These are phyloP conservation scores for Melanotaenia nigrans DNA, from an alignment of 2,797 vertebrate genomes.

Conservation along the genomic window DNA sequence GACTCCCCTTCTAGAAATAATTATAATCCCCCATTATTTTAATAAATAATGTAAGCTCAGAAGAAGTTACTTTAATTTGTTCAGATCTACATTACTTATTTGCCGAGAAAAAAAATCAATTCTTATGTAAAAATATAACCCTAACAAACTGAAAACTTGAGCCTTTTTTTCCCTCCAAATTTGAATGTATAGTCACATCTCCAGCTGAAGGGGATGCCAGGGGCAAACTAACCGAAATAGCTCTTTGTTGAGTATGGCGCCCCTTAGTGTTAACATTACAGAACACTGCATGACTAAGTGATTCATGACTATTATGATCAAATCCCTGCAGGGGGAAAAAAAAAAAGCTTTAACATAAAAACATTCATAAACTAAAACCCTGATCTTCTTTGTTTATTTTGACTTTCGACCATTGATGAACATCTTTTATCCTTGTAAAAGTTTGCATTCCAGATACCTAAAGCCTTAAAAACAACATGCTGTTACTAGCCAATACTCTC, in stretches of 20 bases:
- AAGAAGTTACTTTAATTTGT: background rate
- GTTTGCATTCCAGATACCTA: too few species aligned
- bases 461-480: background rate
- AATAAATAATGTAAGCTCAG: background rate
- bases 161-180: background rate
- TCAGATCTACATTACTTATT: background rate
- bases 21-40: background rate
- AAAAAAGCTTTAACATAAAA: background rate
- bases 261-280: slow-evolving; percentile 35
- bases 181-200: background rate
- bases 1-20: background rate
- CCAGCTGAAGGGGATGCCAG: background rate
- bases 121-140: background rate
- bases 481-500: background rate
- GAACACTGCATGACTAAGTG: background rate
- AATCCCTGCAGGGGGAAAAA: background rate
- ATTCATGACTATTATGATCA: background rate
- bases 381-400: rapidly evolving
- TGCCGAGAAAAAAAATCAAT: background rate
- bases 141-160: background rate
- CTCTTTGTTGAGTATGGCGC: slow-evolving; percentile 40
- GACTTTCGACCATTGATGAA: background rate
- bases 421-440: background rate
- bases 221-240: background rate
- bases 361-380: background rate